Evolutionary conservation across 2,888 invertebrate genomes (phyloP).

Genomic region (Micropterix aruncella): DNA sequence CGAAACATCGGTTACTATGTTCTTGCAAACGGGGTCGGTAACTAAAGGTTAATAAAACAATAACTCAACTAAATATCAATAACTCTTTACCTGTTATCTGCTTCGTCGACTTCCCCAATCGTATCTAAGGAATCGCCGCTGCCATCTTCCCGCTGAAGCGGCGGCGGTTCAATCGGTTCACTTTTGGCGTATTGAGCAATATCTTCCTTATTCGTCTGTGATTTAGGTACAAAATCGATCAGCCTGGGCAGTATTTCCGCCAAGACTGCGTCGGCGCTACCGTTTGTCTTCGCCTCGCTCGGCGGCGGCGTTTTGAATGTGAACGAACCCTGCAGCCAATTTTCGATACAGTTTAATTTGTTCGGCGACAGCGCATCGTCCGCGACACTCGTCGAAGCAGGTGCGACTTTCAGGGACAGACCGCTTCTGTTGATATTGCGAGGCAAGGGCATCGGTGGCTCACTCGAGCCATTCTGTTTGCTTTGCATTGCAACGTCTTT

Average conservation of each 20-base stretch:
- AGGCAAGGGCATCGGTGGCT: constrained; percentile 41
- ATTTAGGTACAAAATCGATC: constrained; percentile 58
- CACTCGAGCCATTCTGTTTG: constrained; percentile 16
- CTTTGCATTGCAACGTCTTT: constrained; percentile 17
- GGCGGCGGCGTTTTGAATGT: constrained; percentile 32
- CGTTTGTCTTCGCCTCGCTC: constrained; percentile 27
- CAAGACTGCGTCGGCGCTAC: constrained; percentile 19
- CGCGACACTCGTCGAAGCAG: constrained; percentile 3
- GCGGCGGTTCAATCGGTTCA: constrained; percentile 17
- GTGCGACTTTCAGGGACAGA: background rate
- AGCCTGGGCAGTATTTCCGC: constrained; percentile 47
- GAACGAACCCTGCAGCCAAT: constrained; percentile 34
- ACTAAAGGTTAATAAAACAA: too few species aligned
- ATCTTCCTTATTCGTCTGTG: constrained; percentile 25
- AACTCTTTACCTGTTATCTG: background rate
- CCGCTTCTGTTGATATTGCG: constrained; percentile 24
- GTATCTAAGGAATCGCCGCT: constrained; percentile 50
- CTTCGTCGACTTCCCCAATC: constrained; percentile 56
- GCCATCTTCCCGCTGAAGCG: constrained; percentile 34
- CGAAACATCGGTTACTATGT: too few species aligned
- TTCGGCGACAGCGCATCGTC: constrained; percentile 30
- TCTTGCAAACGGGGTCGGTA: too few species aligned
- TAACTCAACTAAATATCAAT: too few species aligned
- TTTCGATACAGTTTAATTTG: constrained; percentile 35
- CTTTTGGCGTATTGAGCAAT: constrained; percentile 12